Evolutionary conservation across 2,888 invertebrate genomes (phyloP).

Genomic region (Caenorhabditis auriculariae): DNA sequence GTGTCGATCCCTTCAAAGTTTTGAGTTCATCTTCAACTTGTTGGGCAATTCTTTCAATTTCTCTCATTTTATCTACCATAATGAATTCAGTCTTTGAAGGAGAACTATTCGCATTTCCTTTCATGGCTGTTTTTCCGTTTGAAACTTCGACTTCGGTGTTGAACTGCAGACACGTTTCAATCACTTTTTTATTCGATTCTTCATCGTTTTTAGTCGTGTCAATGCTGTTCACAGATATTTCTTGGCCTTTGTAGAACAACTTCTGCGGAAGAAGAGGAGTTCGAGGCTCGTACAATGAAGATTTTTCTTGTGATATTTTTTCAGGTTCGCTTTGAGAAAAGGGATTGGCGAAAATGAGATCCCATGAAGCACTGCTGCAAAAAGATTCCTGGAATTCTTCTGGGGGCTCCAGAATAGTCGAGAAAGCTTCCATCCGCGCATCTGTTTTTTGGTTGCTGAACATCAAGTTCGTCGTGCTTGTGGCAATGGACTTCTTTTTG

Average conservation of each 20-base stretch:
- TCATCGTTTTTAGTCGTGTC: conserved; percentile 15
- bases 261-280: conserved; percentile 40
- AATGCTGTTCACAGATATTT: conserved; percentile 28
- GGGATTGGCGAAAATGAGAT: conserved; percentile 29
- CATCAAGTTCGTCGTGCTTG: conserved; percentile 18
- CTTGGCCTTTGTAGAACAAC: conserved; percentile 47
- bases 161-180: conserved; percentile 36
- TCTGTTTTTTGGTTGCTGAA: conserved; percentile 14
- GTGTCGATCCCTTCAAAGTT: conserved; percentile 5
- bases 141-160: conserved; percentile 28
- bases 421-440: conserved; percentile 10
- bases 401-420: conserved; percentile 3
- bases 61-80: conserved; percentile 2
- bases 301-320: conserved; percentile 12
- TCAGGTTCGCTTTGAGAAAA: conserved; percentile 26
- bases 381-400: conserved; percentile 14
- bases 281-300: conserved; percentile 35
- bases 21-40: conserved; percentile 27
- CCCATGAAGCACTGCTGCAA: conserved; percentile 24
- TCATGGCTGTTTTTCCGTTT: not conserved
- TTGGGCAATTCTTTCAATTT: conserved; percentile 29
- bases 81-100: not conserved
- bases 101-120: not conserved
- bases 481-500: conserved; percentile 6
- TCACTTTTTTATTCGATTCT: conserved; percentile 31